Conservation (phyloP, 2,113 vertebrate species). For the Gracilinanus agilis region DNA sequence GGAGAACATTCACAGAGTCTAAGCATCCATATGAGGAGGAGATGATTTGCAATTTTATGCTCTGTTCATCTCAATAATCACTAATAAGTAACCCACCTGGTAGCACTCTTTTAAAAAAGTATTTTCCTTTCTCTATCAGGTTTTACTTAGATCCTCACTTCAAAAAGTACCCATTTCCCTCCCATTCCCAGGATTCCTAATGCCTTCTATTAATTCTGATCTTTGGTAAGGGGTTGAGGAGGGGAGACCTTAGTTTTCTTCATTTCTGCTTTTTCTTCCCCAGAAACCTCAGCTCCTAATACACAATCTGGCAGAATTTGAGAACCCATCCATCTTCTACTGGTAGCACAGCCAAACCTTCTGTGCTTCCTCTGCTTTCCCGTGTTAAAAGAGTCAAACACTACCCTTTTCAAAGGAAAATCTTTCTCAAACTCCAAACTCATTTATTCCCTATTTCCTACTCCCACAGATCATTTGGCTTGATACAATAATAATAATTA, state of each 20-base stretch:
- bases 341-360: not conserved
- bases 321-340: not conserved
- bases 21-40: not conserved
- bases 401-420: conserved; percentile 35
- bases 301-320: conserved; percentile 23
- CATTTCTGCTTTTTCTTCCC: not conserved
- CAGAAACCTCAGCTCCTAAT: not conserved
- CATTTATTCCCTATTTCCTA: not conserved
- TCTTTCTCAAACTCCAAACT: conserved; percentile 23
- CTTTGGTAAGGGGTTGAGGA: not conserved
- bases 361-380: not conserved
- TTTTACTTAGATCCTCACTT: not conserved
- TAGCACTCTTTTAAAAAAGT: not conserved
- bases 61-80: not conserved
- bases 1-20: no score
- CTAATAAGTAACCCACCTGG: not conserved
- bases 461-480: not conserved
- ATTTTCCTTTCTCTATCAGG: not conserved
- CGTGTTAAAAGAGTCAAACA: conserved; percentile 25
- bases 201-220: not conserved
- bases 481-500: not conserved
- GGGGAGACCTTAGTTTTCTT: not conserved
- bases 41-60: not conserved
- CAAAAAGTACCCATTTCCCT: not conserved
- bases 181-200: not conserved